Conservation (phyloP, 2,888 invertebrate genomes). For the Euspilapteryx auroguttella region DNA sequence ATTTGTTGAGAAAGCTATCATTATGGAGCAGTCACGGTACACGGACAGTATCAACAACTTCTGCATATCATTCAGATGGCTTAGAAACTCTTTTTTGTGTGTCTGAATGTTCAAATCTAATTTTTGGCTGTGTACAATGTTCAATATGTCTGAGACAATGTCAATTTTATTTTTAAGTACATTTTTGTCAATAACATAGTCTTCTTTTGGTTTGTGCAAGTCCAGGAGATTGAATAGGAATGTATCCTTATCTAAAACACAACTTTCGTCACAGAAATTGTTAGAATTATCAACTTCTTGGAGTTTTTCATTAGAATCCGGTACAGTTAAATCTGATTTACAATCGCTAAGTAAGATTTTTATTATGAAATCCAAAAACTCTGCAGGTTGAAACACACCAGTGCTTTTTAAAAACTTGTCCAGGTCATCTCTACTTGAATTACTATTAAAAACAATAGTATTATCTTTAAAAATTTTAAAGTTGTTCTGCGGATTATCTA, state of each 20-base stretch:
- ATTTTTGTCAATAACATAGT: constrained; percentile 8
- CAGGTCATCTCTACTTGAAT: constrained; percentile 13
- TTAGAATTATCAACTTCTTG: constrained; percentile 3
- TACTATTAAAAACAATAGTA: constrained; percentile 22
- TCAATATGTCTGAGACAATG: constrained; percentile 25
- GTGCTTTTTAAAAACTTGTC: constrained; percentile 14
- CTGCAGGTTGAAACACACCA: no score
- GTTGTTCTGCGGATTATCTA: constrained; percentile 66
- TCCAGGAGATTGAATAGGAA: constrained; percentile 23
- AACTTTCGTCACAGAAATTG: constrained; percentile 14
- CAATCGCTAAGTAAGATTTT: constrained; percentile 19
- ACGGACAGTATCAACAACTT: constrained; percentile 62
- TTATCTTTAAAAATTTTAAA: constrained; percentile 60
- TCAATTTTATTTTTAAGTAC: constrained; percentile 11
- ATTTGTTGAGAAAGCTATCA: constrained; percentile 54
- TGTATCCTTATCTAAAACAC: constrained; percentile 11
- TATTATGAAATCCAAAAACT: constrained; percentile 30
- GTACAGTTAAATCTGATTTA: constrained; percentile 6
- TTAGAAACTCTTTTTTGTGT: constrained; percentile 17
- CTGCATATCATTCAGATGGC: constrained; percentile 13
- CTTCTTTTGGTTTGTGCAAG: constrained; percentile 28
- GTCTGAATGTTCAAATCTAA: constrained; percentile 14
- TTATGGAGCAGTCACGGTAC: constrained; percentile 71
- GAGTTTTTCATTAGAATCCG: constrained; percentile 8
- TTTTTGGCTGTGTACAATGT: no score